Evolutionary conservation across 2,888 invertebrate species (phyloP).

Genomic region (Erebia epiphron): DNA sequence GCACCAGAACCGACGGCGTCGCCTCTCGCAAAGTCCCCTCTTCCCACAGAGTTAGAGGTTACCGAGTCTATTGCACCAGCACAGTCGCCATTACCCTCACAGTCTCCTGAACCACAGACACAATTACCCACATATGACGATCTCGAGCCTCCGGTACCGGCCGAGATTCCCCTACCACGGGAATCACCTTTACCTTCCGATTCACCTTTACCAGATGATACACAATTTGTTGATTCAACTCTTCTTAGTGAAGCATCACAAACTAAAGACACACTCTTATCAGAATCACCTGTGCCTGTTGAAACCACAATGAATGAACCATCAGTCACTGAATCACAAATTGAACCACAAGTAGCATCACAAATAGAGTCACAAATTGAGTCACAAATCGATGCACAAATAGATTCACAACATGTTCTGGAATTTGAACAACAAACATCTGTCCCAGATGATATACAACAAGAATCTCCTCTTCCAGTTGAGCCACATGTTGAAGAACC

Average conservation of each 20-base stretch:
- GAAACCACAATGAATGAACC: constrained; percentile 28
- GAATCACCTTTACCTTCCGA: constrained; percentile 43
- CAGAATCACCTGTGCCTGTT: constrained; percentile 32
- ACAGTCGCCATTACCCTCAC: constrained; percentile 36
- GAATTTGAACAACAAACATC: constrained; percentile 29
- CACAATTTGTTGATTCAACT: constrained; percentile 12
- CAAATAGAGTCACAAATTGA: constrained; percentile 11
- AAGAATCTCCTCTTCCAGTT: constrained; percentile 34
- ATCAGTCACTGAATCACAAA: neutral
- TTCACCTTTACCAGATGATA: constrained; percentile 35
- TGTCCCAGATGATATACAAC: constrained; percentile 29
- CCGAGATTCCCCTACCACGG: constrained; percentile 44
- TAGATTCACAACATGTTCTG: constrained; percentile 4
- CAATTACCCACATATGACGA: constrained; percentile 35
- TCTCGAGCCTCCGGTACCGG: constrained; percentile 40
- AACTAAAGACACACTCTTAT: constrained; percentile 20
- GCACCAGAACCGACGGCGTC: constrained; percentile 38
- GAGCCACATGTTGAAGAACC: constrained; percentile 13
- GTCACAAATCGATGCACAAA: constrained; percentile 13
- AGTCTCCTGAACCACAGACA: constrained; percentile 34
- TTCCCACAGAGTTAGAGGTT: constrained; percentile 20
- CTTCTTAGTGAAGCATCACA: constrained; percentile 23
- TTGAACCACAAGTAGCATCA: neutral
- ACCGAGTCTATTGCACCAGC: constrained; percentile 36
- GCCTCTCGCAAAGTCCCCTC: constrained; percentile 46